Evolutionary conservation across 2,888 invertebrate genomes (phyloP).

Genomic region (Lochmaea capreae): DNA sequence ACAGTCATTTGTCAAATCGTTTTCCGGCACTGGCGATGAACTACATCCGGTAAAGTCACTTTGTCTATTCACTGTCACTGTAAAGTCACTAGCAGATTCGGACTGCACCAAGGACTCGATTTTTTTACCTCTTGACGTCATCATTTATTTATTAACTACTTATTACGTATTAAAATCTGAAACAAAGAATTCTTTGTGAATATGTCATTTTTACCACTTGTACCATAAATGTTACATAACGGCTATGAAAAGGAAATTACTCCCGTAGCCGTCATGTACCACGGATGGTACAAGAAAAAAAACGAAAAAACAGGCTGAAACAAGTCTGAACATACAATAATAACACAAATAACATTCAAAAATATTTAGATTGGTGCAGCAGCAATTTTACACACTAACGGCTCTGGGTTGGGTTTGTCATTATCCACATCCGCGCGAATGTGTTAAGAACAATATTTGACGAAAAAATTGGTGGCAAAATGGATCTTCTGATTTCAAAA

Average conservation of each 20-base stretch:
- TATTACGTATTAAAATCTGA: no score
- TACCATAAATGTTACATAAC: background rate
- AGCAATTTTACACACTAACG: background rate
- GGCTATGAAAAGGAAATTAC: no score
- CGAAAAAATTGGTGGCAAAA: no score
- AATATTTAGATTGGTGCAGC: background rate
- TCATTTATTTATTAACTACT: no score
- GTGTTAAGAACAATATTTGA: no score
- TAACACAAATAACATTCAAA: background rate
- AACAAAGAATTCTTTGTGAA: background rate
- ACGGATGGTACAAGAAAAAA: no score
- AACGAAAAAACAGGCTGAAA: no score
- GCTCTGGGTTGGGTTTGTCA: background rate
- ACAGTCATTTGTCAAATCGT: background rate
- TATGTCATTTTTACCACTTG: conserved; percentile 1
- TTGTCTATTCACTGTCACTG: background rate
- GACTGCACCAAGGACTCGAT: conserved; percentile 1
- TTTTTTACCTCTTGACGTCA: background rate
- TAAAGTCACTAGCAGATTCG: conserved; percentile 8
- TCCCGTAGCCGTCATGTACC: no score
- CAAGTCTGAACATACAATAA: conserved; percentile 5
- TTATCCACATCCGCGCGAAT: background rate
- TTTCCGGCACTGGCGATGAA: background rate
- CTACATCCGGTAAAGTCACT: background rate
- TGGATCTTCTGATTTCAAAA: no score